phyloP scores from a whole-genome alignment of 1,140 invertebrate species.

The Leptonema lineaticorne region DNA sequence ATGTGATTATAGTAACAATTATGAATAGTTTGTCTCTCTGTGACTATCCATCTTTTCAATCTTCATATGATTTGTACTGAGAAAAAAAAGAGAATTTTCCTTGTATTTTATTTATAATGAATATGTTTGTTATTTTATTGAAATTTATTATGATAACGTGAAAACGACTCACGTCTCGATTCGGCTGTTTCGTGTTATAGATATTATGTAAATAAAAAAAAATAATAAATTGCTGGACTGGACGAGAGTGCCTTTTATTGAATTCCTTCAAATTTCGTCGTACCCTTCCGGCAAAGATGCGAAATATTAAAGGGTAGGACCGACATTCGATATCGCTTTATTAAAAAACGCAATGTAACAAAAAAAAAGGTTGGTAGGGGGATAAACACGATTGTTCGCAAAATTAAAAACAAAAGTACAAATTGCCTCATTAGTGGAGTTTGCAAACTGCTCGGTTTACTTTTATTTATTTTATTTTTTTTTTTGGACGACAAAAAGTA shows the following conservation, averaged over 20 bases:
- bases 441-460: too few relatives aligned
- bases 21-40: background rate
- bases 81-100: background rate
- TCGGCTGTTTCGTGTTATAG: slow-evolving; percentile 38
- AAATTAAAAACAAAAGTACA: too few relatives aligned
- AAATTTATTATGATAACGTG: slow-evolving; percentile 2
- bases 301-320: too few relatives aligned
- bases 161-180: slow-evolving; percentile 1
- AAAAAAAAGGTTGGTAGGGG: too few relatives aligned
- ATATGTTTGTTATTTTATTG: slow-evolving; percentile 8
- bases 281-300: too few relatives aligned
- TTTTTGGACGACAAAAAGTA: too few relatives aligned
- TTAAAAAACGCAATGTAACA: too few relatives aligned
- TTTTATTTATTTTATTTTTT: too few relatives aligned
- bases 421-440: too few relatives aligned
- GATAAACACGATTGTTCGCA: too few relatives aligned
- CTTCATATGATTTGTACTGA: background rate
- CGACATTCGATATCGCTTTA: too few relatives aligned
- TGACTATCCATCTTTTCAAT: slow-evolving; percentile 5
- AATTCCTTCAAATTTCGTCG: background rate
- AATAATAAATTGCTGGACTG: slow-evolving; percentile 36
- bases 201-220: slow-evolving; percentile 33
- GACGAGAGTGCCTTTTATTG: slow-evolving; percentile 11
- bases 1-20: slow-evolving; percentile 11
- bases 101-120: slow-evolving; percentile 1